A percentile compares a stretch with the other conserved stretches of the same genome.
Evolutionary conservation across 2,888 invertebrate genomes (phyloP).

Genomic region (Sminthurides aquaticus): DNA sequence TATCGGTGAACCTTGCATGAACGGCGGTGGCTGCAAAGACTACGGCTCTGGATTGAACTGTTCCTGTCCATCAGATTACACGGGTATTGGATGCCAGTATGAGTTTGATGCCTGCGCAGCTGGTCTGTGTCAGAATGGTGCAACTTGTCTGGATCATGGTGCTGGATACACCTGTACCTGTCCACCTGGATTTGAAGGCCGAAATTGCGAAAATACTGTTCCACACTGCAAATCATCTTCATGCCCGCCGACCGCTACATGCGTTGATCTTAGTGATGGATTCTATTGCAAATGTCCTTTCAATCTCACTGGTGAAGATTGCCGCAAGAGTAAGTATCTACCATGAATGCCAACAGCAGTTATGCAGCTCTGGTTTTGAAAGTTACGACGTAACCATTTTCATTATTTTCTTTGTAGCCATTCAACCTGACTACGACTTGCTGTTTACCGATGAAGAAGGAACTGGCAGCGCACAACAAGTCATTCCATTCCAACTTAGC

Average conservation of each 20-base stretch:
- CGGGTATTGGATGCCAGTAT: slow-evolving; percentile 85
- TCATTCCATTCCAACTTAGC: slow-evolving; percentile 75
- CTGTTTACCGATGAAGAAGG: slow-evolving; percentile 82
- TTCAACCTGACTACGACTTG: slow-evolving; percentile 94
- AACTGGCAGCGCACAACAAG: slow-evolving; percentile 83
- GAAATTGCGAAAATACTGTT: slow-evolving; percentile 84
- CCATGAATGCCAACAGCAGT: background rate
- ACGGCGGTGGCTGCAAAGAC: slow-evolving; percentile 89
- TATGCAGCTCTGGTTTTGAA: background rate
- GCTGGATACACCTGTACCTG: slow-evolving; percentile 78
- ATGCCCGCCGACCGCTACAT: slow-evolving; percentile 86
- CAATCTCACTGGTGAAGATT: slow-evolving; percentile 91
- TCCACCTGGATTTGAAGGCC: slow-evolving; percentile 55
- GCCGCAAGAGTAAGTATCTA: slow-evolving; percentile 72
- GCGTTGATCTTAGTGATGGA: slow-evolving; percentile 79
- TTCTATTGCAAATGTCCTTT: slow-evolving; percentile 96
- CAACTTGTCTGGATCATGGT: slow-evolving; percentile 79
- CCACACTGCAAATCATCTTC: slow-evolving; percentile 87
- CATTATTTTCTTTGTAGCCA: no score
- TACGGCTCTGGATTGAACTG: slow-evolving; percentile 92
- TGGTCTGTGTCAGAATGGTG: slow-evolving; percentile 85
- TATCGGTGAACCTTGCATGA: slow-evolving; percentile 90
- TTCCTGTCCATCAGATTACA: slow-evolving; percentile 76
- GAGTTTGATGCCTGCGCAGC: slow-evolving; percentile 88
- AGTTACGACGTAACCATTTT: no score